Conservation (phyloP, 1,140 invertebrate species). For the Eumaeus atala region DNA sequence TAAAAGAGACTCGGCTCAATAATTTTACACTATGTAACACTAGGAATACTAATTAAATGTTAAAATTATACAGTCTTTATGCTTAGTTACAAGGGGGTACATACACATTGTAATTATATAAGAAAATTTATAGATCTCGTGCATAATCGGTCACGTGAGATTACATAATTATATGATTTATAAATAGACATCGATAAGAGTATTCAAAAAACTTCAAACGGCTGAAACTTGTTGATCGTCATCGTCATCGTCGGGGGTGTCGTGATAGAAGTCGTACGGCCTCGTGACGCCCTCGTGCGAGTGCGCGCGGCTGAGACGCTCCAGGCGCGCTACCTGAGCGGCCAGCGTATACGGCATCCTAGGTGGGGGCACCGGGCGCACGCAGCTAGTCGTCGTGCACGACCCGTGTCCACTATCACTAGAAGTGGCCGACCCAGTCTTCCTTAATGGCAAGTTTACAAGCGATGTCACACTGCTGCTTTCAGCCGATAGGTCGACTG, state of each 20-base stretch:
- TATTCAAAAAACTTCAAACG: slow-evolving; percentile 66
- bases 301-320: slow-evolving; percentile 86
- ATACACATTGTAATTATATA: slow-evolving; percentile 54
- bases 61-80: slow-evolving; percentile 73
- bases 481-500: slow-evolving; percentile 93
- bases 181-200: slow-evolving; percentile 66
- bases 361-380: slow-evolving; percentile 74
- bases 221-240: slow-evolving; percentile 76
- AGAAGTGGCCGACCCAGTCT: slow-evolving; percentile 90
- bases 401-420: slow-evolving; percentile 90
- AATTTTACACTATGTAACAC: slow-evolving; percentile 69
- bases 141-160: slow-evolving; percentile 68
- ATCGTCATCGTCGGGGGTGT: slow-evolving; percentile 81
- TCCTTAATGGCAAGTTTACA: slow-evolving; percentile 89
- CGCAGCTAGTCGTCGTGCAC: slow-evolving; percentile 73
- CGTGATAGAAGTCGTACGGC: slow-evolving; percentile 81
- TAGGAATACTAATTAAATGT: slow-evolving; percentile 57
- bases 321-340: slow-evolving; percentile 84
- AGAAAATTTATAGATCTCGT: slow-evolving; percentile 59
- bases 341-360: slow-evolving; percentile 83
- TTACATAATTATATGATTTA: slow-evolving; percentile 58
- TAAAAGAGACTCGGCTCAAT: slow-evolving; percentile 62
- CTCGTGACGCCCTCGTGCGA: slow-evolving; percentile 89
- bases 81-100: slow-evolving; percentile 62
- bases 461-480: slow-evolving; percentile 96